Evolutionary conservation across 1,140 invertebrate species (phyloP).

Genomic region (Brevipalpus yothersi): DNA sequence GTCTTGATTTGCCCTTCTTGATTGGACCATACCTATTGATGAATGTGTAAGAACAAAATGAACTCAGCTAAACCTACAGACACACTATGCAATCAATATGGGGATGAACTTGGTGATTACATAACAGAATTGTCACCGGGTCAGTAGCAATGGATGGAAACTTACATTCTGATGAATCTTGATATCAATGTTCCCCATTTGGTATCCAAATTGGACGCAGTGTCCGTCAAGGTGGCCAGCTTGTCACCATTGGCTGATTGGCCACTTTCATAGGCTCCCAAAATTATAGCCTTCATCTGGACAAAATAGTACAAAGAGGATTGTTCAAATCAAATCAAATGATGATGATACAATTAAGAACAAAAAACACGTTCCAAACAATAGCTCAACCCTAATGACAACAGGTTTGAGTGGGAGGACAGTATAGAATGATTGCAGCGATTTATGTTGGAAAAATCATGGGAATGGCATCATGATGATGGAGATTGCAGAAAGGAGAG

Average conservation of each 20-base stretch:
- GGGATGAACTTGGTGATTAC: not conserved
- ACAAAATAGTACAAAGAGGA: not conserved
- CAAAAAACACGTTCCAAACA: no score
- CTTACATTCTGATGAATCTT: not conserved
- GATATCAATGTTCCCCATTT: not conserved
- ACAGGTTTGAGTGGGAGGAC: no score
- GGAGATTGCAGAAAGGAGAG: no score
- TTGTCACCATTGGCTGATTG: not conserved
- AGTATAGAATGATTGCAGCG: no score
- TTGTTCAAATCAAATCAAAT: not conserved
- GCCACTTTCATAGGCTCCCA: not conserved
- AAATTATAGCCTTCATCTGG: not conserved
- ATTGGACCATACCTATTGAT: slow-evolving; percentile 5
- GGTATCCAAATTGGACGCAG: not conserved
- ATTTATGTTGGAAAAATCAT: no score
- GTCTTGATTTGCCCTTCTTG: slow-evolving; percentile 7
- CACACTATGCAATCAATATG: not conserved
- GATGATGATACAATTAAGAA: no score
- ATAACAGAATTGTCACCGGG: no score
- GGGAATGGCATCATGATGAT: no score
- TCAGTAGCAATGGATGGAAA: not conserved
- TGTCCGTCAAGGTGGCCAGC: not conserved
- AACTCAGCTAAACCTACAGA: not conserved
- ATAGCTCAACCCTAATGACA: no score
- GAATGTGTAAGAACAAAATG: not conserved